Evolutionary conservation across 2,888 invertebrate genomes (phyloP).

Genomic region (Andrena flavipes): DNA sequence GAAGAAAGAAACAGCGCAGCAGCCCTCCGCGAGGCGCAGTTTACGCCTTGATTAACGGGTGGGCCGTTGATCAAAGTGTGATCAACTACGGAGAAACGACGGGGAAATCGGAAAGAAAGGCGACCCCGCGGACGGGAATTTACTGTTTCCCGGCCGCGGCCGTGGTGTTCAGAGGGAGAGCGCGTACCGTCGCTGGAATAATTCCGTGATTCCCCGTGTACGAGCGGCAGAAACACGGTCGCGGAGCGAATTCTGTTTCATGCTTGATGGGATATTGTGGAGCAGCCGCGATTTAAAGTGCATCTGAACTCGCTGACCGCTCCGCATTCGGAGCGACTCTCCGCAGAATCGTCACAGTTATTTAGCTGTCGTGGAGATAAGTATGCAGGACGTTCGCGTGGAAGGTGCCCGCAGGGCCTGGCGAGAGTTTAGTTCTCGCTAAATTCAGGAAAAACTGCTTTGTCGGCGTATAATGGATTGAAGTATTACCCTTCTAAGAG

Average conservation of each 20-base stretch:
- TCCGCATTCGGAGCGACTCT: background rate
- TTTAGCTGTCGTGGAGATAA: background rate
- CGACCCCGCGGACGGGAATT: background rate
- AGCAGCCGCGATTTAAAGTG: background rate
- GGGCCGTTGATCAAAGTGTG: conserved; percentile 54
- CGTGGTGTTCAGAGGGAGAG: background rate
- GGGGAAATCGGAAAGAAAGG: conserved; percentile 37
- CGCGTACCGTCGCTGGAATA: background rate
- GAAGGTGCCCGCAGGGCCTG: background rate
- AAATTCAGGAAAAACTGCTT: too few species aligned
- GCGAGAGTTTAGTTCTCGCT: background rate
- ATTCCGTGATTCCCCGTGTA: background rate
- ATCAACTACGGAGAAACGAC: conserved; percentile 25
- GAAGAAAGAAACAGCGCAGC: conserved; percentile 31
- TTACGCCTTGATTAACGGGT: conserved; percentile 62
- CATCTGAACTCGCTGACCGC: background rate
- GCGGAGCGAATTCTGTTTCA: background rate
- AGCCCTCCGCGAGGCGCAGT: conserved; percentile 27
- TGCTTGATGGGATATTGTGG: background rate
- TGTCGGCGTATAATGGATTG: too few species aligned
- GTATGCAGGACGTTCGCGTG: background rate
- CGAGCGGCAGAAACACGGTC: background rate
- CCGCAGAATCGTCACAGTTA: background rate
- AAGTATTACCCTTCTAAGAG: too few species aligned
- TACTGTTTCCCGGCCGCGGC: conserved; percentile 5